These are phyloP conservation scores for Chaetorhynchus papuensis DNA, from an alignment of 2,113 vertebrate genomes.

Conservation along the genomic window DNA sequence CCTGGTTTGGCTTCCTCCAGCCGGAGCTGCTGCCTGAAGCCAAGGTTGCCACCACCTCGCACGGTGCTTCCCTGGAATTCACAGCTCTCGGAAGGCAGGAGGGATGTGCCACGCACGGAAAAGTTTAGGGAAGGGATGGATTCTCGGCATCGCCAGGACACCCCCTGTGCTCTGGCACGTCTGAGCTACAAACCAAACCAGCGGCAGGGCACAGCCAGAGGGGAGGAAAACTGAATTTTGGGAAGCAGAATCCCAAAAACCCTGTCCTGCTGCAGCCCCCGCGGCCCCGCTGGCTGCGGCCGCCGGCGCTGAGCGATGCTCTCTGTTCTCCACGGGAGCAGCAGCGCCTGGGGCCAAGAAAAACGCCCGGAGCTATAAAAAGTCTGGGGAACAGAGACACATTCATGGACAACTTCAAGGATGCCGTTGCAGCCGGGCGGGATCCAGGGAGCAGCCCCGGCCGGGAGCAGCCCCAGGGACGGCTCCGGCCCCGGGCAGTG, in stretches of 20 bases:
- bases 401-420: constrained; percentile 25
- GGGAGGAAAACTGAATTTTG: background rate
- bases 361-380: constrained; percentile 37
- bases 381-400: constrained; percentile 47
- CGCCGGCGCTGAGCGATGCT: background rate
- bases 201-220: rapidly evolving
- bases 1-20: background rate
- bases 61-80: rapidly evolving
- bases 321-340: constrained; percentile 41
- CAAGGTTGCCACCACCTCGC: background rate
- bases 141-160: background rate
- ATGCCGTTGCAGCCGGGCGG: background rate
- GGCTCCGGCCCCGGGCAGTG: background rate
- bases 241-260: background rate
- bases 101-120: background rate
- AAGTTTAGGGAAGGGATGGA: background rate
- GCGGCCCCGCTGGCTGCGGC: background rate
- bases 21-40: background rate
- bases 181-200: background rate
- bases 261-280: background rate
- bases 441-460: background rate
- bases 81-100: background rate
- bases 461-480: background rate
- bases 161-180: rapidly evolving
- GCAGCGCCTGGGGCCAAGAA: background rate